Percentiles rank a stretch among this genome's conserved stretches.
Evolutionary conservation across 1,140 invertebrate genomes (phyloP).

Genomic region (Caenorhabditis briggsae): DNA sequence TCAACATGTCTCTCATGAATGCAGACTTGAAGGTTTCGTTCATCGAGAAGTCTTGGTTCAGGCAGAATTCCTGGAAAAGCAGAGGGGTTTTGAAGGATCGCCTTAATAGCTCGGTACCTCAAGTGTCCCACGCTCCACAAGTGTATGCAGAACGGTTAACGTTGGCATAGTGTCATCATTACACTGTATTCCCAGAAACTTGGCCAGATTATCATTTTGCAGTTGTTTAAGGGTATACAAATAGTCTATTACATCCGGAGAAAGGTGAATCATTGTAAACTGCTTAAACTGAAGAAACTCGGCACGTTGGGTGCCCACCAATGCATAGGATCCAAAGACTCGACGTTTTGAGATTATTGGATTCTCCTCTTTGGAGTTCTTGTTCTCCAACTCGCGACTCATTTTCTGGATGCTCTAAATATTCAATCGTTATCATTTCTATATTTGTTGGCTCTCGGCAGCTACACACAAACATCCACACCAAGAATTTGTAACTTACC

Average conservation of each 20-base stretch:
- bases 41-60: slow-evolving; percentile 72
- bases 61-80: slow-evolving; percentile 70
- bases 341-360: not conserved
- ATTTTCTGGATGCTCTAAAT: not conserved
- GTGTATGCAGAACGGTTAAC: slow-evolving; percentile 17
- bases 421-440: too few species aligned
- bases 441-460: too few species aligned
- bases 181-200: slow-evolving; percentile 6
- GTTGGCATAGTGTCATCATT: not conserved
- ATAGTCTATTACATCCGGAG: not conserved
- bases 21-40: slow-evolving; percentile 73
- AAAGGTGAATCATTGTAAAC: not conserved
- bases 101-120: not conserved
- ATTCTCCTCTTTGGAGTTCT: not conserved
- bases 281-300: slow-evolving; percentile 39
- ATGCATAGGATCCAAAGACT: slow-evolving; percentile 15
- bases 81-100: too few species aligned
- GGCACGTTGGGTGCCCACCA: not conserved
- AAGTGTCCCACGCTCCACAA: slow-evolving; percentile 20
- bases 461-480: too few species aligned
- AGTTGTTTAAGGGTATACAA: slow-evolving; percentile 2
- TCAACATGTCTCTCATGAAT: slow-evolving; percentile 66
- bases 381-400: slow-evolving; percentile 23
- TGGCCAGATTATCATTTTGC: slow-evolving; percentile 6
- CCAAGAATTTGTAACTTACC: not conserved